phyloP scores from a whole-genome alignment of 2,888 invertebrate species.

The Ectemnius lituratus region DNA sequence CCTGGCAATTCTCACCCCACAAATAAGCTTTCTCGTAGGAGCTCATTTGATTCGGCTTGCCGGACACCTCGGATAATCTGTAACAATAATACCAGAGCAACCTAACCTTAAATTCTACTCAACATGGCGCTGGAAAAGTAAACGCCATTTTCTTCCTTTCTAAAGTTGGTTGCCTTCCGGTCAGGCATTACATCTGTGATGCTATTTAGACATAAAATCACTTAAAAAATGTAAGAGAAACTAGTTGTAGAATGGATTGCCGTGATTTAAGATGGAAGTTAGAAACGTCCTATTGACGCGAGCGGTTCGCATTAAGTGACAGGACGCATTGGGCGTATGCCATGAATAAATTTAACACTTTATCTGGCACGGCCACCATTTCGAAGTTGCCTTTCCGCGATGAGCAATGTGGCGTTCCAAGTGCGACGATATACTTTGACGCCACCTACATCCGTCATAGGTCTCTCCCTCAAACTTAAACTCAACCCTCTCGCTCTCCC shows the following conservation, averaged over 20 bases:
- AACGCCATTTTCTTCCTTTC: too few relatives aligned
- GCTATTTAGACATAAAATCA: too few relatives aligned
- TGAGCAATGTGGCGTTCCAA: not conserved
- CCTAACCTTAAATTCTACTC: too few relatives aligned
- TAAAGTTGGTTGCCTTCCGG: too few relatives aligned
- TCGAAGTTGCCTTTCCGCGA: slow-evolving; percentile 4
- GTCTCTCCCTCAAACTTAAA: not conserved
- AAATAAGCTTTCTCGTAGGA: slow-evolving; percentile 80
- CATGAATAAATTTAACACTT: slow-evolving; percentile 54
- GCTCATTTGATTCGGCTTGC: slow-evolving; percentile 76
- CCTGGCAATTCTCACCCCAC: slow-evolving; percentile 75
- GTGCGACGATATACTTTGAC: slow-evolving; percentile 38
- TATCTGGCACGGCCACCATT: slow-evolving; percentile 26
- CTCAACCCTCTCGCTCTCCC: too few relatives aligned
- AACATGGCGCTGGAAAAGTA: too few relatives aligned
- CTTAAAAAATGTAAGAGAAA: too few relatives aligned
- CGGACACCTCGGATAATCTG: slow-evolving; percentile 79
- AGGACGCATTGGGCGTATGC: slow-evolving; percentile 19
- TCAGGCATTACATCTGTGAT: too few relatives aligned
- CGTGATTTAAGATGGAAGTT: too few relatives aligned
- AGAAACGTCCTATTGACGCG: too few relatives aligned
- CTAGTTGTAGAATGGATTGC: too few relatives aligned
- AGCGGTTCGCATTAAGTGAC: slow-evolving; percentile 29
- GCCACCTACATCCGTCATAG: slow-evolving; percentile 22
- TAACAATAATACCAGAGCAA: slow-evolving; percentile 49